These are phyloP conservation scores for Enhydra lutris DNA, from an alignment of 2,113 vertebrate species.

Conservation along the genomic window DNA sequence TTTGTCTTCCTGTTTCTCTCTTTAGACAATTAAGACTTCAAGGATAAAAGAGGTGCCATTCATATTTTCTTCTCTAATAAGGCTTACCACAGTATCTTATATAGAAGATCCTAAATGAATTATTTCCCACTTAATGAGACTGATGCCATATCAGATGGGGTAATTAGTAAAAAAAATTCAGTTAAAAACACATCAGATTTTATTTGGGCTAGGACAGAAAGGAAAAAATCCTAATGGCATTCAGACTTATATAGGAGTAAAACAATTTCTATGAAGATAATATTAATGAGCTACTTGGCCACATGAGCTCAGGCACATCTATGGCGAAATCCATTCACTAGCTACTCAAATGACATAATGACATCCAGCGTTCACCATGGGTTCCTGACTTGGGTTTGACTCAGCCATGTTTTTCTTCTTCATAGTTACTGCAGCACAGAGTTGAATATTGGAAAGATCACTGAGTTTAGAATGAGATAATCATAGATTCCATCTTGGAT, in stretches of 20 bases:
- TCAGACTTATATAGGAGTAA: not conserved
- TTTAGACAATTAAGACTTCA: not conserved
- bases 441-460: not conserved
- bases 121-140: not conserved
- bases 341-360: not conserved
- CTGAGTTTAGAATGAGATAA: not conserved
- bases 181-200: not conserved
- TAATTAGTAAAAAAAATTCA: not conserved
- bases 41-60: not conserved
- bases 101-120: not conserved
- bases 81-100: not conserved
- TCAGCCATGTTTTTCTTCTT: not conserved
- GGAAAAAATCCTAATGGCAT: not conserved
- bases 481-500: not conserved
- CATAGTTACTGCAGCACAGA: not conserved
- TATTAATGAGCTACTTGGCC: not conserved
- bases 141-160: not conserved
- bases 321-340: accelerated
- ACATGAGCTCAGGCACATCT: not conserved
- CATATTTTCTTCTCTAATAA: not conserved
- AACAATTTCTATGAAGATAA: not conserved
- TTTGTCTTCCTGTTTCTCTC: not conserved
- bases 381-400: not conserved
- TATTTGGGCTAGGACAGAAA: not conserved
- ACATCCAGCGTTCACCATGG: not conserved